These are phyloP conservation scores for Myotis planiceps DNA, from an alignment of 2,797 vertebrate species.

Conservation along the genomic window DNA sequence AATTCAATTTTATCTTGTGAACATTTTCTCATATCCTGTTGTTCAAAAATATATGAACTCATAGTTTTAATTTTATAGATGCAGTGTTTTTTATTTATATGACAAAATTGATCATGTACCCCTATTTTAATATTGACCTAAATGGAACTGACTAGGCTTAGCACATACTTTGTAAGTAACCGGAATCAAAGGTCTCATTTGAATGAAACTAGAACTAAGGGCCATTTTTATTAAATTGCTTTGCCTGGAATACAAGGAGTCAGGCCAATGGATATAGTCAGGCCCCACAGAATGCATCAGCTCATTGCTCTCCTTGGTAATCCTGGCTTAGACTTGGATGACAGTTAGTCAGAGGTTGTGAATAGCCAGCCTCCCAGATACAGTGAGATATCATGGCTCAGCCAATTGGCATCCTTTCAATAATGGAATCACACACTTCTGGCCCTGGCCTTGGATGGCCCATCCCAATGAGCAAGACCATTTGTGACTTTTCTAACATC, in stretches of 20 bases:
- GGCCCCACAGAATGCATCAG: background rate
- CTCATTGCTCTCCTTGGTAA: background rate
- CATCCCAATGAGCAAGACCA: background rate
- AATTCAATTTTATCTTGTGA: background rate
- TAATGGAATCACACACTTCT: background rate
- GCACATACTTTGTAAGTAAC: background rate
- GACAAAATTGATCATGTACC: background rate
- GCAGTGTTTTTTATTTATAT: background rate
- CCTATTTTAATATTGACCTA: background rate
- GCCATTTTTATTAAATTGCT: background rate
- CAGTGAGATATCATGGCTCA: background rate
- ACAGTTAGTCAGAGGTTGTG: background rate
- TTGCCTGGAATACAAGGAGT: background rate
- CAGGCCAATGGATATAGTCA: background rate
- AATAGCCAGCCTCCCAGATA: background rate
- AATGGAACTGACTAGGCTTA: background rate
- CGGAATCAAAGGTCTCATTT: background rate
- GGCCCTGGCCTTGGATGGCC: background rate
- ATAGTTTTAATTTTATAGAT: slow-evolving; percentile 34
- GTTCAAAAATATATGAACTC: background rate
- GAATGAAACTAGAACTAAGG: background rate
- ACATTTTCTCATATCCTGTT: slow-evolving; percentile 6
- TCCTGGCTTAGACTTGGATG: background rate
- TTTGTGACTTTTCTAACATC: background rate
- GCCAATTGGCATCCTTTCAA: background rate